Evolutionary conservation across 2,888 invertebrate genomes (phyloP), one percentile per base, ranked within the genome.

Genomic region (Drosophila sordidula): DNA sequence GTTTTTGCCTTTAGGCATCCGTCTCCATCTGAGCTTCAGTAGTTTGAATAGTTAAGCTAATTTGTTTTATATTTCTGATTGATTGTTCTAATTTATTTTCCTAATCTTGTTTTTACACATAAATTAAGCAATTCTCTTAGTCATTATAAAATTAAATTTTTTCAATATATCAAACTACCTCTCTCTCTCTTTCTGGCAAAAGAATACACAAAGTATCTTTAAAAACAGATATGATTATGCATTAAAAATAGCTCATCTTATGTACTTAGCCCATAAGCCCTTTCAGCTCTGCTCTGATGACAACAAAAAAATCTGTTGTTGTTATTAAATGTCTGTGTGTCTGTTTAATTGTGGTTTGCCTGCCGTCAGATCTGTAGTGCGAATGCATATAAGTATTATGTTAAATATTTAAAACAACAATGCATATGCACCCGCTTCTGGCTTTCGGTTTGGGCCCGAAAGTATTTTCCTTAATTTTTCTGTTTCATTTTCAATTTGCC

Each of bases 401-500:
- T 63, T 68, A 63, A 73, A 69, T 69, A 69, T 64, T 73, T 73
- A 64, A 58, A 61, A 18, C 25, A 39, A 46, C 54, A 64, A 59
- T 58, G 51, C 32, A 29, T 47, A 61, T 66, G 61, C 68, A 59
- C n/a, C 22, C n/a, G 36, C 34, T 26, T 14, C 45, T 18, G 26
- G 32, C 38, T 41, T 34, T 47, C 38, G 25, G 16, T 38, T 18
- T 18, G n/a, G 22, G 16, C 36, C 67, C 39, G 49, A 25, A 66
- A 56, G 47, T 38, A 55, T 61, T 49, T 61, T 58, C 44, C 44
- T 59, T 59, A 18, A 29, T 47, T 61, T 66, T 49, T 38, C 44
- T 36, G 58, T 62, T 51, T 29, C 32, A 44, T 51, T 72, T 75
- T 70, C 58, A 70, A 70, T 75, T 78, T 78, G 63, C 61, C 64